phyloP scores from a whole-genome alignment of 2,797 vertebrate species.

The Micropoecilia bifurca region DNA sequence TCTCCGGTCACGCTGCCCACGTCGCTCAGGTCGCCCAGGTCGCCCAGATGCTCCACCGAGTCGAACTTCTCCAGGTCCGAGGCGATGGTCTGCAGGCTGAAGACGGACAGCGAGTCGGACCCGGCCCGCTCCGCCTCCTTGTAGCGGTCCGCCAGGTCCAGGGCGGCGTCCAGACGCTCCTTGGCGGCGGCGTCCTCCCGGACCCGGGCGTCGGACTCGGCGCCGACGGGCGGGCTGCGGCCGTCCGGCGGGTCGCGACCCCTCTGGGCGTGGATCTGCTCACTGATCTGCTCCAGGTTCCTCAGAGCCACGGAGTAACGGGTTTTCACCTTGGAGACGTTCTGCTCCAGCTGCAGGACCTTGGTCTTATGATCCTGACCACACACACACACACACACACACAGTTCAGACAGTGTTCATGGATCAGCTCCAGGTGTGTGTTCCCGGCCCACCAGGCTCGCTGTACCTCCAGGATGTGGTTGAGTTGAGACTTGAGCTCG shows the following conservation, averaged over 20 bases:
- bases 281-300: conserved; percentile 94
- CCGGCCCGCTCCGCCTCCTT: conserved; percentile 75
- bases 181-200: conserved; percentile 48
- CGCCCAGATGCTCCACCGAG: conserved; percentile 89
- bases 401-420: too few relatives aligned
- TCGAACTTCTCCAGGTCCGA: conserved; percentile 94
- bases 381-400: background rate
- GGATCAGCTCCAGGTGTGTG: too few relatives aligned
- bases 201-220: conserved; percentile 75
- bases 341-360: conserved; percentile 87
- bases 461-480: conserved; percentile 91
- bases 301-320: conserved; percentile 89
- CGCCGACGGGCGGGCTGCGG: conserved; percentile 87
- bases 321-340: conserved; percentile 88
- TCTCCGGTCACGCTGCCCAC: conserved; percentile 77
- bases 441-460: too few relatives aligned
- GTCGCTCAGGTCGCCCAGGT: conserved; percentile 85
- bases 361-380: conserved; percentile 91
- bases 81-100: conserved; percentile 93
- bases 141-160: conserved; percentile 74
- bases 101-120: conserved; percentile 87
- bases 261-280: conserved; percentile 91
- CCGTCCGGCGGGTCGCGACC: conserved; percentile 60
- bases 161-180: conserved; percentile 68
- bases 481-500: conserved; percentile 94